Percentiles rank a stretch among this genome's conserved stretches.
These are phyloP conservation scores for Saxidomus purpurata DNA, from an alignment of 1,140 invertebrate species.

Conservation along the genomic window DNA sequence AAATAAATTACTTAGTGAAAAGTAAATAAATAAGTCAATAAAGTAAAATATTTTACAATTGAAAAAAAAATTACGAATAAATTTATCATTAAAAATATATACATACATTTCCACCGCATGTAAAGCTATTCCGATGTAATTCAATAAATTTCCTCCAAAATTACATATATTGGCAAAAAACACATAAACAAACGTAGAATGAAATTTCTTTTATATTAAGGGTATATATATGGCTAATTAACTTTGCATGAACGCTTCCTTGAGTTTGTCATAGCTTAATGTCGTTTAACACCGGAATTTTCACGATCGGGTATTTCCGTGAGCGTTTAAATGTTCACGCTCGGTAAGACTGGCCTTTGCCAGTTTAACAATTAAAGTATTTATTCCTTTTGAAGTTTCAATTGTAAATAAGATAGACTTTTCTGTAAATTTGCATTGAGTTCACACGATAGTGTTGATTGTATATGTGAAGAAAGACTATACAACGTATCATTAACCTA, in stretches of 20 bases:
- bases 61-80: background rate
- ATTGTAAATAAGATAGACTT: conserved; percentile 44
- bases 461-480: background rate
- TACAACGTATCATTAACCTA: background rate
- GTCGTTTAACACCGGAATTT: background rate
- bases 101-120: background rate
- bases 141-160: background rate
- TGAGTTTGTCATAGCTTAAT: background rate
- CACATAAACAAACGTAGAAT: background rate
- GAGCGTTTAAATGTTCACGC: background rate
- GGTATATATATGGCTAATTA: conserved; percentile 31
- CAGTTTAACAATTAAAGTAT: conserved; percentile 60
- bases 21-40: background rate
- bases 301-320: conserved; percentile 10
- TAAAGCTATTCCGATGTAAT: background rate
- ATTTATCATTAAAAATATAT: background rate
- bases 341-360: conserved; percentile 15
- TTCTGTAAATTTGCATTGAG: conserved; percentile 28
- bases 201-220: background rate
- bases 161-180: background rate
- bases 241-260: background rate
- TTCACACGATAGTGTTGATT: conserved; percentile 41
- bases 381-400: conserved; percentile 47
- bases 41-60: background rate
- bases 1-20: background rate